A percentile compares a stretch with the other conserved stretches of the same genome.
phyloP scores from a whole-genome alignment of 2,113 vertebrate genomes.

The Narcine bancroftii region DNA sequence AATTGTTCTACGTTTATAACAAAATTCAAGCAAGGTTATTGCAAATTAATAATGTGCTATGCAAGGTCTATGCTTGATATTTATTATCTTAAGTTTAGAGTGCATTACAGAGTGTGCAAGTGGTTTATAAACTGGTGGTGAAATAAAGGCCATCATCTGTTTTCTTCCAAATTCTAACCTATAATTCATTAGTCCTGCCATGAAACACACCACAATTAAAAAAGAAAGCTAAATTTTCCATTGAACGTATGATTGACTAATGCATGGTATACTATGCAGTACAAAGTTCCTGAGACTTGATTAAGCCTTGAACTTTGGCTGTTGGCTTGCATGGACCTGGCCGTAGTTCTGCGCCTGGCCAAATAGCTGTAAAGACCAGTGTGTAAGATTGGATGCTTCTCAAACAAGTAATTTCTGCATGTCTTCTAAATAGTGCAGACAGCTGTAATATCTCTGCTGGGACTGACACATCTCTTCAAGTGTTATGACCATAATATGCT shows the following conservation, averaged over 20 bases:
- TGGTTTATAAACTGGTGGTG: neutral
- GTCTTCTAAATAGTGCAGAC: neutral
- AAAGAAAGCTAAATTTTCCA: neutral
- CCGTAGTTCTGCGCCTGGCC: neutral
- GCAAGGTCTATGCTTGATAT: neutral
- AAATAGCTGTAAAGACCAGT: neutral
- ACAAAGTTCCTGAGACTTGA: neutral
- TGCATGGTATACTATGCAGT: neutral
- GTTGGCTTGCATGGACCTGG: neutral
- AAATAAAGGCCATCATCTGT: neutral
- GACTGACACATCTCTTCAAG: neutral
- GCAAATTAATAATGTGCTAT: neutral
- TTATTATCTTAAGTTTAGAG: too few species aligned
- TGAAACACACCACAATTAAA: neutral
- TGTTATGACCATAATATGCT: slow-evolving; percentile 1
- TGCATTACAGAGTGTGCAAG: neutral
- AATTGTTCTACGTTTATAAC: neutral
- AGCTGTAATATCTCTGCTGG: neutral
- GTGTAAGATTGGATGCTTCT: neutral
- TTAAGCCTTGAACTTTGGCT: neutral
- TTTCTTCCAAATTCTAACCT: neutral
- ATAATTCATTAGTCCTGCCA: neutral
- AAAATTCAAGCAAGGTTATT: neutral
- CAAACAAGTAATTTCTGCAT: neutral
- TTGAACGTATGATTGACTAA: neutral